Percentiles rank a stretch among this genome's conserved stretches.
Evolutionary conservation across 1,140 invertebrate species (phyloP).

Genomic region (Caerostris extrusa): DNA sequence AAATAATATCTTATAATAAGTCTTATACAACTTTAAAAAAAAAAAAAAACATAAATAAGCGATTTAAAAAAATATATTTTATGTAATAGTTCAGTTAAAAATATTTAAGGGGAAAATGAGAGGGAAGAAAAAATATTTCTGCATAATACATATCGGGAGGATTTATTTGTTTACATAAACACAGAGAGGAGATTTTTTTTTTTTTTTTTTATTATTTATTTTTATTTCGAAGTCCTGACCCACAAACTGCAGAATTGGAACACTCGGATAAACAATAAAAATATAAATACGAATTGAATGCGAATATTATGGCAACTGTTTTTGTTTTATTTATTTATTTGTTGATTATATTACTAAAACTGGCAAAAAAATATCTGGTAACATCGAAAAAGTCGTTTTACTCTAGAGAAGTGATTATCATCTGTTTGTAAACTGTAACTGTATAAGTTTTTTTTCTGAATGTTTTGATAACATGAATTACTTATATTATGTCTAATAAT

Average conservation of each 20-base stretch:
- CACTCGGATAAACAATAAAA: background rate
- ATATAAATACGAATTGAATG: background rate
- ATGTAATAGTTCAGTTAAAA: no score
- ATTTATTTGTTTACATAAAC: slow-evolving; percentile 26
- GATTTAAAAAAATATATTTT: no score
- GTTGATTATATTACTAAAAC: background rate
- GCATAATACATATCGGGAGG: slow-evolving; percentile 14
- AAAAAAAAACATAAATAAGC: no score
- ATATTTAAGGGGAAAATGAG: background rate
- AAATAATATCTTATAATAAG: no score
- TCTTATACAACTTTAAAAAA: no score
- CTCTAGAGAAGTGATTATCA: background rate
- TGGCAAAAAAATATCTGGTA: background rate
- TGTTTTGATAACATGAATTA: no score
- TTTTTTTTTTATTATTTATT: background rate
- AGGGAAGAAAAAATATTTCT: slow-evolving; percentile 30
- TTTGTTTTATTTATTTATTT: background rate
- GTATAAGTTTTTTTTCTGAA: background rate
- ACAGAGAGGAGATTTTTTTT: background rate
- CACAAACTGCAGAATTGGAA: background rate
- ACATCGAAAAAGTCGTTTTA: background rate
- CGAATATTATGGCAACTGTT: background rate
- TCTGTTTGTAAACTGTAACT: background rate
- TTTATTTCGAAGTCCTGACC: background rate
- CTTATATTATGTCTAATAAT: no score